Percentiles rank a stretch among this genome's conserved stretches.
Evolutionary conservation across 2,888 invertebrate species (phyloP).

Genomic region (Leptarthrus brevirostris): DNA sequence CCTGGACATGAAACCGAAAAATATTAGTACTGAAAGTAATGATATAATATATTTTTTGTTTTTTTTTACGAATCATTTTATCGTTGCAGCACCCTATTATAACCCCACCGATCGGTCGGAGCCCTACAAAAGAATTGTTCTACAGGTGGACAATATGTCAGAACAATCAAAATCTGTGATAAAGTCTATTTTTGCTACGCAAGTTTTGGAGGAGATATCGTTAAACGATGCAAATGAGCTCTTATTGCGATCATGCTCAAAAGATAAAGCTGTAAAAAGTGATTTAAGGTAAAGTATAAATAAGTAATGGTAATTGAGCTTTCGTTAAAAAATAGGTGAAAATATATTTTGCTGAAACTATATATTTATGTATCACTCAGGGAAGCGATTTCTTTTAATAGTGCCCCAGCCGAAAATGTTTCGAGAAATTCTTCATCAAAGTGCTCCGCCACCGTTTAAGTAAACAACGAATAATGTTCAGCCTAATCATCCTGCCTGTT

Average conservation of each 20-base stretch:
- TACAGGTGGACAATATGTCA: slow-evolving; percentile 76
- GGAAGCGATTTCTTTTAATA: no score
- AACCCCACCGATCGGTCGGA: slow-evolving; percentile 75
- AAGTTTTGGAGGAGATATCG: slow-evolving; percentile 77
- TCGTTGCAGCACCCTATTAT: slow-evolving; percentile 70
- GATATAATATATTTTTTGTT: slow-evolving; percentile 29
- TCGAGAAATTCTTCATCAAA: no score
- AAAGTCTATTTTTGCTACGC: slow-evolving; percentile 72
- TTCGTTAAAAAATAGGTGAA: no score
- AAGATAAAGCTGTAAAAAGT: slow-evolving; percentile 61
- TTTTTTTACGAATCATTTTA: slow-evolving; percentile 2
- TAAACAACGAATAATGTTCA: no score
- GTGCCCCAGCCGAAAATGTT: no score
- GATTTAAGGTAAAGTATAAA: slow-evolving; percentile 53
- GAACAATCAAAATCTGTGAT: slow-evolving; percentile 76
- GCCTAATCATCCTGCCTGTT: no score
- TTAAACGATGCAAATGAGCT: slow-evolving; percentile 84
- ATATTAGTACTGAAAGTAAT: slow-evolving; percentile 51
- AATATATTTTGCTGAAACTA: no score
- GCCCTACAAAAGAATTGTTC: slow-evolving; percentile 78
- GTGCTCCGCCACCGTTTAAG: no score
- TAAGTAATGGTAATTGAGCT: no score
- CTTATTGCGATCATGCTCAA: slow-evolving; percentile 73
- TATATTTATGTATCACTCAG: no score
- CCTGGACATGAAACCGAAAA: slow-evolving; percentile 73